Evolutionary conservation across 1,140 invertebrate species (phyloP).

Genomic region (Drosophila ogumai): DNA sequence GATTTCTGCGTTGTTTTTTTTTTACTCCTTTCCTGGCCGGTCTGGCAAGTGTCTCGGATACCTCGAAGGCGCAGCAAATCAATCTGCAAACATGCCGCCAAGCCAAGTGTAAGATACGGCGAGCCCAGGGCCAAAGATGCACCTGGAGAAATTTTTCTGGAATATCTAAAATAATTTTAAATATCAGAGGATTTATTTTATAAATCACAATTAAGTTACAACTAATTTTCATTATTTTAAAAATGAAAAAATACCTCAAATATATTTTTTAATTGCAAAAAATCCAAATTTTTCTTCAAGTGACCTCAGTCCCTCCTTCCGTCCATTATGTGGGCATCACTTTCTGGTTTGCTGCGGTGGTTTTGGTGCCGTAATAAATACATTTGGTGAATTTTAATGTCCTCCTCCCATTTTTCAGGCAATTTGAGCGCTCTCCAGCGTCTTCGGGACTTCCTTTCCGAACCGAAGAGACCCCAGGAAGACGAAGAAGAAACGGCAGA

Average conservation of each 20-base stretch:
- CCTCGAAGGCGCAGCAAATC: conserved; percentile 78
- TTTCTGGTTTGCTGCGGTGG: conserved; percentile 58
- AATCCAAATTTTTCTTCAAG: conserved; percentile 13
- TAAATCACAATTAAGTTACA: too few relatives aligned
- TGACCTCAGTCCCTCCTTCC: conserved; percentile 15
- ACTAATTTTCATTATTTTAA: not conserved
- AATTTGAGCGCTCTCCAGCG: conserved; percentile 70
- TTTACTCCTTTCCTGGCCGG: conserved; percentile 33
- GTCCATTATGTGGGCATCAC: conserved; percentile 77
- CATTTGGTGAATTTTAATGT: conserved; percentile 84
- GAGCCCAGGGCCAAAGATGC: conserved; percentile 21
- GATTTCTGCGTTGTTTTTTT: conserved; percentile 68
- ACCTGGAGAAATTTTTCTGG: conserved; percentile 3
- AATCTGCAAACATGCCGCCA: conserved; percentile 81
- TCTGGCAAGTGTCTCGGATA: conserved; percentile 72
- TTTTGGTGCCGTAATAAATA: conserved; percentile 83
- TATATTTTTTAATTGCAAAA: too few relatives aligned
- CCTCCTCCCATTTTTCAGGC: conserved; percentile 79
- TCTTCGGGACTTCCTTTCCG: conserved; percentile 59
- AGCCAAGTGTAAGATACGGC: conserved; percentile 63
- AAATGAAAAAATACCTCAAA: too few relatives aligned
- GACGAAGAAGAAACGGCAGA: not conserved
- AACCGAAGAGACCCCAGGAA: not conserved
- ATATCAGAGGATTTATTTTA: too few relatives aligned
- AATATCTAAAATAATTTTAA: not conserved